phyloP scores from a whole-genome alignment of 2,888 invertebrate genomes.

The Spilosoma lubricipeda region DNA sequence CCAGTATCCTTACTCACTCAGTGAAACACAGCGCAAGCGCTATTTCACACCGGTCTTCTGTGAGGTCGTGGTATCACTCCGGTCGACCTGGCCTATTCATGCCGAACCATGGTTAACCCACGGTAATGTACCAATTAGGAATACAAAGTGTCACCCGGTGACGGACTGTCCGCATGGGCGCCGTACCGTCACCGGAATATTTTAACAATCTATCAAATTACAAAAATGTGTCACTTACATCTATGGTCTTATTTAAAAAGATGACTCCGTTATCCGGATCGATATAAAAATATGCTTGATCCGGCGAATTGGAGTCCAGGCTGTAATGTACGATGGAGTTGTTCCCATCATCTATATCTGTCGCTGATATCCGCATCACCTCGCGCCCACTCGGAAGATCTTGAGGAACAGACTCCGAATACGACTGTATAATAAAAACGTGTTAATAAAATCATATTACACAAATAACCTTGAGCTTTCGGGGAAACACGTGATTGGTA shows the following conservation, averaged over 20 bases:
- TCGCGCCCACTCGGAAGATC: constrained; percentile 90
- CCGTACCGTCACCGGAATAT: background rate
- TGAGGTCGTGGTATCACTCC: too few species aligned
- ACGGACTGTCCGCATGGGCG: too few species aligned
- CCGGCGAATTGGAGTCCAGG: constrained; percentile 80
- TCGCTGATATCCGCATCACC: constrained; percentile 96
- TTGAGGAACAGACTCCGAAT: constrained; percentile 92
- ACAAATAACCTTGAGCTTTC: background rate
- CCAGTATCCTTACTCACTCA: too few species aligned
- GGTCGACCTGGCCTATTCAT: too few species aligned
- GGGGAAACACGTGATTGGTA: background rate
- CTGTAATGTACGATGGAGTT: constrained; percentile 94
- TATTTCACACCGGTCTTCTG: too few species aligned
- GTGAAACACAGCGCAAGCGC: too few species aligned
- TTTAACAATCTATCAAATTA: background rate
- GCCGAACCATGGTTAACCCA: too few species aligned
- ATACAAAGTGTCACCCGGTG: too few species aligned
- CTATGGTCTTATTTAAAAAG: constrained; percentile 88
- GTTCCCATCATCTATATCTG: constrained; percentile 96
- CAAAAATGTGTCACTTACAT: constrained; percentile 80
- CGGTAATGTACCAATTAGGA: too few species aligned
- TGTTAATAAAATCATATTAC: constrained; percentile 31
- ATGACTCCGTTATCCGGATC: constrained; percentile 94
- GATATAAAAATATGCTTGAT: constrained; percentile 91
- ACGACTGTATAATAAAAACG: constrained; percentile 71